Evolutionary conservation across 1,140 invertebrate species (phyloP), one percentile per base, ranked within the genome.

Genomic region (Whitmania pigra): DNA sequence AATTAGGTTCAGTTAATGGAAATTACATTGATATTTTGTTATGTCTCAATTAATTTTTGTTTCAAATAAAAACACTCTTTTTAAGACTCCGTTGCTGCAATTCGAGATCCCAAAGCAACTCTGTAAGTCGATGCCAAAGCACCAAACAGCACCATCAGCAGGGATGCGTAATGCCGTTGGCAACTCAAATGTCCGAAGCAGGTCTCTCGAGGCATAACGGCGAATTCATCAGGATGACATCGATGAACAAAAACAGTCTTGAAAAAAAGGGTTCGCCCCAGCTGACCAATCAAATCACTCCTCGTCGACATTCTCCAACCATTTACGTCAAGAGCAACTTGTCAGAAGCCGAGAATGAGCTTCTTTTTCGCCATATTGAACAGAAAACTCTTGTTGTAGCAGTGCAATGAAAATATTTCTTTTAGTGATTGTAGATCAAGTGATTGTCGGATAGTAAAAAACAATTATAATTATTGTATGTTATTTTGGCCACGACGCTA

Each of bases 101-200:
- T 22, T 31, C 68, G 67, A 43, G 27, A 40, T 53, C 22, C 25
- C 73, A 43, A 2, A 75, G 75, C 17, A 71, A 72, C 40, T 75
- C 74, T 55, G 74, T 74, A 53, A 73, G 74, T 20, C 60, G 73
- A n/a, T 73, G 75, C 13, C 67, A 67, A 67, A 73, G 75, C 57
- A 72, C 71, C n/a, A 72, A 49, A 17, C 43, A 49, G 0, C 43
- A 49, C 71, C 18, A 74, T 68, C 29, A 75, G 75, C 9, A 74
- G 73, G 18, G 71, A 72, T 53, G 67, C 49, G 31, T 36, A 36
- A 49, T 49, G 43, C 73, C 72, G 54, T 43, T 20, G 9, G 25
- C 57, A 54, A 67, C 71, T 27, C 71, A 69, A 36, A 31, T 40
- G 2, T 72, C 68, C 9, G 76, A 69, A 40, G 75, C 74, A 2